Conservation (phyloP, 2,888 invertebrate species). For the Shargacucullia verbasci region DNA sequence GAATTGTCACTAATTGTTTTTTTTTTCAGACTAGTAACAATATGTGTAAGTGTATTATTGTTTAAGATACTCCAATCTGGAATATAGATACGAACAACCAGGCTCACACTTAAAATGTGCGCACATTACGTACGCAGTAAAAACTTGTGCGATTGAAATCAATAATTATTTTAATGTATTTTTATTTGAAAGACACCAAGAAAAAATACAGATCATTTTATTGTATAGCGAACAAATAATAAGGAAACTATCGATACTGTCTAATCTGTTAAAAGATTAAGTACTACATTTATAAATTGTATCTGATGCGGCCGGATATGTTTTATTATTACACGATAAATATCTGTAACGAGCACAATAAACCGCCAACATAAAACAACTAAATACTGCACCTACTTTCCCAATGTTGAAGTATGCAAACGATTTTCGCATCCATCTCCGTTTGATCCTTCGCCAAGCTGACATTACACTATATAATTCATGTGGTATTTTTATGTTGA, state of each 20-base stretch:
- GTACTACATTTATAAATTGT: slow-evolving; percentile 18
- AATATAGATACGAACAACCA: too few species aligned
- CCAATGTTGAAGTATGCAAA: slow-evolving; percentile 24
- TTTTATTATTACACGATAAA: slow-evolving; percentile 29
- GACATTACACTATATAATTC: slow-evolving; percentile 27
- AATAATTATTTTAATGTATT: too few species aligned
- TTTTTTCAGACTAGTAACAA: too few species aligned
- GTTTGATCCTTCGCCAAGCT: slow-evolving; percentile 39
- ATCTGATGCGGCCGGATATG: slow-evolving; percentile 7
- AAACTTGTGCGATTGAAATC: too few species aligned
- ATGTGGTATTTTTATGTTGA: slow-evolving; percentile 10
- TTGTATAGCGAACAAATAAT: background rate
- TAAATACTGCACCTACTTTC: slow-evolving; percentile 19
- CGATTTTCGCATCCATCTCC: slow-evolving; percentile 18
- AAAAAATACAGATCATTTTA: background rate
- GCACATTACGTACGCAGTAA: too few species aligned
- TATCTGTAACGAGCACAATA: slow-evolving; percentile 28
- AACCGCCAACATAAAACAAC: slow-evolving; percentile 31
- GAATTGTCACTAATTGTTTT: too few species aligned
- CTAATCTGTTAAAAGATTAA: slow-evolving; percentile 10
- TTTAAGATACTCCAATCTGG: too few species aligned
- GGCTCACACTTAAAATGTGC: too few species aligned
- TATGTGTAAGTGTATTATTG: too few species aligned
- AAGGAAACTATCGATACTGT: slow-evolving; percentile 6
- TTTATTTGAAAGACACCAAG: too few species aligned